Evolutionary conservation across 2,888 invertebrate genomes (phyloP), one percentile per base, ranked within the genome.

Genomic region (Xanthia icteritia): DNA sequence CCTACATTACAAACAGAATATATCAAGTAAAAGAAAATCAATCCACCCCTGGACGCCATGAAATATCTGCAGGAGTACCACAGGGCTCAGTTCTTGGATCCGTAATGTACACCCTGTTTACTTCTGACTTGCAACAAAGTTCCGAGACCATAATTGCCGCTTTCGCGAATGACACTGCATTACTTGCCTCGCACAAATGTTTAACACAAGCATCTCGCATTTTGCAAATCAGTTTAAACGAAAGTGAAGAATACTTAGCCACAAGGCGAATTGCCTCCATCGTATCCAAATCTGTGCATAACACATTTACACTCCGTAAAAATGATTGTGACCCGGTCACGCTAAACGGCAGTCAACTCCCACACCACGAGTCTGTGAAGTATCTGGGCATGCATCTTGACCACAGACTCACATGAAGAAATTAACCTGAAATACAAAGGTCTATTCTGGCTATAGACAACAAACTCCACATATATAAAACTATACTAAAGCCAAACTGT

Each of bases 221-320:
- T 39, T 31, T 39, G 36, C 39, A 20, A 56, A 56, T 6, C 3
- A 39, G n/a, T n/a, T 23, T 67, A 36, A 67, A 20, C 6, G 6
- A 68, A n/a, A 54, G 36, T 68, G n/a, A 36, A 54, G 54, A 68
- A 39, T 20, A 6, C n/a, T 17, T 68, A n/a, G n/a, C 48, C n/a
- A 68, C 36, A 54, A 36, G 17, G 36, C n/a, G 67, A 36, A 67
- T 36, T 67, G 9, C 36, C 15, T 23, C 51, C 17, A n/a, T 51
- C 51, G 2, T 54, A 36, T 15, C 15, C 36, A 67, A 31, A 31
- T 51, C 5, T 1, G 15, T 66, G 39, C 64, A 64, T 39, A 60
- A 8, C 54, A 23, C 23, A 11, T 54, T 54, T 11, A 45, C 45
- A 48, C 5, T 48, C 48, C 48, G 39, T 42, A 42, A 42, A 54